Evolutionary conservation across 2,797 vertebrate genomes (phyloP), one percentile per base, ranked within the genome.

Genomic region (Pseudomugil tenellus): DNA sequence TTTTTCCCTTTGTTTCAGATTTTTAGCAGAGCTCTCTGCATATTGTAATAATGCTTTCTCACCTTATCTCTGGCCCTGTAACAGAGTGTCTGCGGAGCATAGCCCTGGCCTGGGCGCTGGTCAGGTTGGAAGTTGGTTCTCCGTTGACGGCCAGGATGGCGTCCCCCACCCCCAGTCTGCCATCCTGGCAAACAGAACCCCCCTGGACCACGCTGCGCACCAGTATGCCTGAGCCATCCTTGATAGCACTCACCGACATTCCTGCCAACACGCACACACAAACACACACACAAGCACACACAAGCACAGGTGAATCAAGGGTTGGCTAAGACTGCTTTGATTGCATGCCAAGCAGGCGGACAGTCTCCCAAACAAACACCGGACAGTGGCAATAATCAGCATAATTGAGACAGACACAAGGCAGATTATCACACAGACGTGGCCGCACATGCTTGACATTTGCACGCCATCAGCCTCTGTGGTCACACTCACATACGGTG

Each of bases 61-160:
- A 98, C 98, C 95, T 97, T 90, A 99, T 95, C 65, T 98, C 96
- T 58, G 95, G 96, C 81, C 96, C 97, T 70, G 95, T 91, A 46
- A 99, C 95, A 7, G 97, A 98, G 93, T 98, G 96, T 76, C 93
- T 95, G 75, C 98, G 95, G 37, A 99, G 90, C 95, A 96, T 93
- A 26, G 97, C 96, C 63, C 98, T 92, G 63, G 97, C 97, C 79
- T 96, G 95, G 67, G 96, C 91, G 79, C 92, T 97, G 85, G 89
- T 96, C 88, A 98, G 91, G 83, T 95, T 93, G 72, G 92, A 87
- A 58, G 96, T 94, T 46, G 93, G 84, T 74, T 99, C 97, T 84
- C 96, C 95, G 77, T 98, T 99, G 84, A 99, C 92, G 58, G 95
- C 95, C 79, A 98, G 80, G 86, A 99, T 97, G 87, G 93, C 93